Base-by-base conservation (phyloP, 2,113 vertebrate species). In the Engraulis encrasicolus region DNA sequence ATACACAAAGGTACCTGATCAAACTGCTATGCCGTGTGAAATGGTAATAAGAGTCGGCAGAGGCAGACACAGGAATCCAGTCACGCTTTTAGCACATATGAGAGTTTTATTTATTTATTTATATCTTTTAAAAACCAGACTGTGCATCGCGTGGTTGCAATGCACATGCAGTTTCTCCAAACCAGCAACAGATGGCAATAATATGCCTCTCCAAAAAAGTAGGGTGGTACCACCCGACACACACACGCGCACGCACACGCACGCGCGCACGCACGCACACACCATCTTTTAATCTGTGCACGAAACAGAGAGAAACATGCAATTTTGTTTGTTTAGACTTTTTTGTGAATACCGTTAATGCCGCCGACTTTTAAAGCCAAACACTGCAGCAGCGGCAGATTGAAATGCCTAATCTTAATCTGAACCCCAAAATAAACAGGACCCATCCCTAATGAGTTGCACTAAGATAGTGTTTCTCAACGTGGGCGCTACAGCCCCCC, bases 171-270 rank as follows among this genome's bases (percentile, higher is more conserved):
- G 81, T 92, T 81, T 88, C 85, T 19, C 74, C 17, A 17, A 81
- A 48, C 45, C 81, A 85, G 83, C 92, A 89, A 88, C 93, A 94
- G 92, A 90, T 91, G 92, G 92, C 92, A 92, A 84, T 84, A 50
- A 90, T 77, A 90, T 74, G 85, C 87, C 89, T 90, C 45, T 20
- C 48, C 52, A 82, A 78, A 37, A 81, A 61, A 74, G 27, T 34
- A 81, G 80, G 23, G 20, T 20, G 61, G 36, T 83, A 52, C 31
- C 61, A n/a, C 61, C 12, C 58, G 50, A 34, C n/a, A 12, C 78
- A 52, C 45, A 6, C 5, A 18, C 78, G 78, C 82, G 82, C 81
- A 38, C 50, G 17, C 23, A 31, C 66, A 74, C 23, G 15, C 27
- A 74, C 66, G 34, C 66, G 34, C 66, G 34, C 66, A 14, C 66